Evolutionary conservation across 2,888 invertebrate genomes (phyloP).

Genomic region (Crepidodera aurea): DNA sequence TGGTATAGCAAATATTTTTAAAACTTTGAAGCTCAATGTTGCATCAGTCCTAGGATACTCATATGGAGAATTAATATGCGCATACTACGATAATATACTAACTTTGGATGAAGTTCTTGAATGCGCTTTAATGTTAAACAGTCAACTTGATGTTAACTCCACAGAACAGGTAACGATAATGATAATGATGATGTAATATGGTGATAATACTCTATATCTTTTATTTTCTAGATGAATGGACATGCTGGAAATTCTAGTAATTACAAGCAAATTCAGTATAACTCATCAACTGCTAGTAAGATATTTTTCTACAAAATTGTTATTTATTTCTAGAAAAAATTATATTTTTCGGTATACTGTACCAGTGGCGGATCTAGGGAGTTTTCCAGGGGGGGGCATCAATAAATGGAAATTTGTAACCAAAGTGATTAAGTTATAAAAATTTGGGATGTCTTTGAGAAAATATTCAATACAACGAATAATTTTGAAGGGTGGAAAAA

Average conservation of each 20-base stretch:
- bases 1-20: slow-evolving; percentile 61
- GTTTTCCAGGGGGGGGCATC: no score
- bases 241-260: not conserved
- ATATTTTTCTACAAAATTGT: no score
- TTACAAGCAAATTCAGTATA: not conserved
- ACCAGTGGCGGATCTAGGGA: no score
- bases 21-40: slow-evolving; percentile 58
- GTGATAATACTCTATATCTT: no score
- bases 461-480: no score
- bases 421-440: no score
- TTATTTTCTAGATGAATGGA: not conserved
- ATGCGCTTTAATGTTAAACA: slow-evolving; percentile 65
- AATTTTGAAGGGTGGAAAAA: no score
- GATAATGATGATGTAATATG: no score
- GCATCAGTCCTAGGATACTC: slow-evolving; percentile 69
- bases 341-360: no score
- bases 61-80: slow-evolving; percentile 89
- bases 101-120: slow-evolving; percentile 83
- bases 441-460: no score
- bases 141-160: not conserved
- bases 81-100: slow-evolving; percentile 88
- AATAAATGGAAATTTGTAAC: no score
- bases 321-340: no score
- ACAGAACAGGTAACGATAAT: not conserved
- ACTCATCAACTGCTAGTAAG: not conserved